These are phyloP conservation scores for Siniperca undulata DNA, from an alignment of 2,797 vertebrate genomes.

Conservation along the genomic window DNA sequence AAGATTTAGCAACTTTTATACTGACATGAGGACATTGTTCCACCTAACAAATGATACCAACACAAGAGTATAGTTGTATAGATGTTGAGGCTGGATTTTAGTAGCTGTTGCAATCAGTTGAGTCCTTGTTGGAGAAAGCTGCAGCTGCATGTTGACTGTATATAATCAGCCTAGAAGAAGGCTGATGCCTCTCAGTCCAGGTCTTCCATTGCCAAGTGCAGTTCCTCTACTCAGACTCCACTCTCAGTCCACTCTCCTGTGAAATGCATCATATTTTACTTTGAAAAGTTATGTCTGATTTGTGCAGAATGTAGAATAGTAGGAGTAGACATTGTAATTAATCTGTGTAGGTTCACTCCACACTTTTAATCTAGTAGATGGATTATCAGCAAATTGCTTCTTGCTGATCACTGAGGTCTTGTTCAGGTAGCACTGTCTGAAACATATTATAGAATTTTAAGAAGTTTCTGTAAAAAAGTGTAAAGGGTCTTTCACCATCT, in stretches of 20 bases:
- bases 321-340: slow-evolving; percentile 2
- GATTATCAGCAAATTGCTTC: slow-evolving; percentile 11
- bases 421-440: neutral
- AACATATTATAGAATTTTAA: neutral
- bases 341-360: neutral
- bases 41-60: too few species aligned
- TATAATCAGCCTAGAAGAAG: neutral
- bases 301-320: slow-evolving; percentile 3
- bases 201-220: slow-evolving; percentile 6
- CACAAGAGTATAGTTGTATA: neutral
- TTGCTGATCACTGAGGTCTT: neutral
- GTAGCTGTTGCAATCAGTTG: neutral
- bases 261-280: slow-evolving; percentile 30
- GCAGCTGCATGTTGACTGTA: neutral
- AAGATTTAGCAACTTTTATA: neutral
- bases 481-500: neutral
- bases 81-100: neutral
- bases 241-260: neutral
- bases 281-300: neutral
- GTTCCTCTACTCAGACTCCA: neutral
- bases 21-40: neutral
- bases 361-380: neutral
- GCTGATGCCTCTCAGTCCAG: neutral
- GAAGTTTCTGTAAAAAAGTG: neutral
- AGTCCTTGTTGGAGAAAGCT: neutral